phyloP scores from a whole-genome alignment of 1,140 invertebrate species.

The roundworm (Caenorhabditis elegans) region DNA sequence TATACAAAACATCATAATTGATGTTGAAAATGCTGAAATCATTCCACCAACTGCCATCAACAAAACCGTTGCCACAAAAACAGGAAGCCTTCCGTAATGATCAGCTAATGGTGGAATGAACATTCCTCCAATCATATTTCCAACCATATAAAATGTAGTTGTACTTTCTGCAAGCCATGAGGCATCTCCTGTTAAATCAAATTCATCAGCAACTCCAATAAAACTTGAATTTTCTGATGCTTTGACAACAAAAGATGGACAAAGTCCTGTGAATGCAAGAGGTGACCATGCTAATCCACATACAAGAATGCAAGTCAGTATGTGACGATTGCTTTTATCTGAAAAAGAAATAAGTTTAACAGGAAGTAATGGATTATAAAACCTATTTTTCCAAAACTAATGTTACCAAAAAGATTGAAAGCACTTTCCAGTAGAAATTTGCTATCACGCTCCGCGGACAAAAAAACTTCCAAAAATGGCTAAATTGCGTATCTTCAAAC shows the following conservation, averaged over 20 bases:
- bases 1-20: conserved; percentile 36
- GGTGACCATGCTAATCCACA: neutral
- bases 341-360: neutral
- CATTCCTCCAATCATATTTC: conserved; percentile 48
- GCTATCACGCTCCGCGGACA: no score
- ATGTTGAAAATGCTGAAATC: conserved; percentile 40
- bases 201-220: neutral
- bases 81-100: conserved; percentile 41
- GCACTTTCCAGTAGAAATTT: no score
- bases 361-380: neutral
- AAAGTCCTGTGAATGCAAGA: neutral
- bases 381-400: no score
- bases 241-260: neutral
- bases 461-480: no score
- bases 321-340: neutral
- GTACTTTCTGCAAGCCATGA: conserved; percentile 37
- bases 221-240: neutral
- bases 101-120: conserved; percentile 42
- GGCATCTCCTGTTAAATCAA: neutral
- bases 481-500: no score
- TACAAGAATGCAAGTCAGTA: neutral
- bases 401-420: no score
- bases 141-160: conserved; percentile 50
- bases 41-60: conserved; percentile 28
- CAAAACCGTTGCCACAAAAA: conserved; percentile 33